Conservation (phyloP, 2,797 vertebrate genomes). For the Lophius americanus region DNA sequence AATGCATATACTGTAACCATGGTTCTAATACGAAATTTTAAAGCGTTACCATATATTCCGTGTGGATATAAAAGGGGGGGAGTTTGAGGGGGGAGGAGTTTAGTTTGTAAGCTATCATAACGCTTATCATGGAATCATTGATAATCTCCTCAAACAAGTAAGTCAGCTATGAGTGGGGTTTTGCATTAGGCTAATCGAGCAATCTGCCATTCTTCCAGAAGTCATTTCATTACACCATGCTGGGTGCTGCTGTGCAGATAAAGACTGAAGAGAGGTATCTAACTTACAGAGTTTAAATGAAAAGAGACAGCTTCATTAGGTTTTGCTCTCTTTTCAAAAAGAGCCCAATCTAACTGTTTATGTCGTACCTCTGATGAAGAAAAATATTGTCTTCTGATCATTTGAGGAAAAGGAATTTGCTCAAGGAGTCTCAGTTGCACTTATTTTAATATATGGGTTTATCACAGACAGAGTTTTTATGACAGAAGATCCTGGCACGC, state of each 20-base stretch:
- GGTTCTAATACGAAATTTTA: too few relatives aligned
- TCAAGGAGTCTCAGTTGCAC: neutral
- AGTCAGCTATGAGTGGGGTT: slow-evolving; percentile 59
- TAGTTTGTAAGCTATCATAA: slow-evolving; percentile 42
- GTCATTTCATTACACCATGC: slow-evolving; percentile 42
- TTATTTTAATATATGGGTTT: too few relatives aligned
- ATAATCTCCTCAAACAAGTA: slow-evolving; percentile 64
- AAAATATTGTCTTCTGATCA: too few relatives aligned
- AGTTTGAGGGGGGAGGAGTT: too few relatives aligned
- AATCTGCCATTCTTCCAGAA: slow-evolving; percentile 44
- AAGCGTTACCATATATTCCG: too few relatives aligned
- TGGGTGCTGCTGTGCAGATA: slow-evolving; percentile 40
- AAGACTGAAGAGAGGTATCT: slow-evolving; percentile 51
- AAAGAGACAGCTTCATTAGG: slow-evolving; percentile 42
- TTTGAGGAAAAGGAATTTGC: neutral
- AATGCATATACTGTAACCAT: too few relatives aligned
- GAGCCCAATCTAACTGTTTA: slow-evolving; percentile 15
- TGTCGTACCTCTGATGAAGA: neutral
- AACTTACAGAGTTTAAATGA: slow-evolving; percentile 50
- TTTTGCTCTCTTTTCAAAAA: slow-evolving; percentile 39
- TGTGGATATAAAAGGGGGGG: too few relatives aligned
- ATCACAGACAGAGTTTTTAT: too few relatives aligned
- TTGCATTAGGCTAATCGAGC: slow-evolving; percentile 54
- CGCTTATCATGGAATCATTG: slow-evolving; percentile 63
- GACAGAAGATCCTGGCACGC: too few relatives aligned